These are phyloP conservation scores for Macroramphosus scolopax DNA, from an alignment of 2,797 vertebrate species.

Conservation along the genomic window DNA sequence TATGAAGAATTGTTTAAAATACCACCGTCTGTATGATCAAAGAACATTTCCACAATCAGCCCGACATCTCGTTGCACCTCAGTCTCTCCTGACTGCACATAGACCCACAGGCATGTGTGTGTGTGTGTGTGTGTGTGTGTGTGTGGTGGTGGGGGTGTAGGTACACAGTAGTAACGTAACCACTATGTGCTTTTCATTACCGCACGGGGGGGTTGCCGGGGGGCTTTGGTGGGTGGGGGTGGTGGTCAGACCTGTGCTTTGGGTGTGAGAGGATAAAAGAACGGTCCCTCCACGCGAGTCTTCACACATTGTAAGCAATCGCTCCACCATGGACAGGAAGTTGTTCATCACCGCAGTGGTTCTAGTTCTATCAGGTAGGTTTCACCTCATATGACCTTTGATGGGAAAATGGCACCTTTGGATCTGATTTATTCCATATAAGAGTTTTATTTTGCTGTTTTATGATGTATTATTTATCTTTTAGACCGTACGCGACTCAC, in stretches of 20 bases:
- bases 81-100: constrained; percentile 7
- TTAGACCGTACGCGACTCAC: too few relatives aligned
- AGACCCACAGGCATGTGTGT: constrained; percentile 10
- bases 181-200: constrained; percentile 19
- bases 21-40: background rate
- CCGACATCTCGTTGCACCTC: too few relatives aligned
- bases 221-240: constrained; percentile 6
- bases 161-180: constrained; percentile 47
- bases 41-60: background rate
- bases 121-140: constrained; percentile 33
- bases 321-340: constrained; percentile 23
- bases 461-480: too few relatives aligned
- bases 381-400: background rate
- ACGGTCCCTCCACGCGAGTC: background rate
- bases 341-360: constrained; percentile 18
- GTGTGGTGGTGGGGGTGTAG: too few relatives aligned
- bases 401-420: background rate
- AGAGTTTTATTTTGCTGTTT: too few relatives aligned
- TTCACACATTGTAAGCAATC: constrained; percentile 2
- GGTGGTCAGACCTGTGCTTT: constrained; percentile 3
- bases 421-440: too few relatives aligned
- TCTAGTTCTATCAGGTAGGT: constrained; percentile 52
- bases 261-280: constrained; percentile 52
- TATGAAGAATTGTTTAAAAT: background rate
- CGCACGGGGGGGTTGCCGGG: constrained; percentile 12